Conservation (phyloP, 2,113 vertebrate species). For the Uria lomvia region DNA sequence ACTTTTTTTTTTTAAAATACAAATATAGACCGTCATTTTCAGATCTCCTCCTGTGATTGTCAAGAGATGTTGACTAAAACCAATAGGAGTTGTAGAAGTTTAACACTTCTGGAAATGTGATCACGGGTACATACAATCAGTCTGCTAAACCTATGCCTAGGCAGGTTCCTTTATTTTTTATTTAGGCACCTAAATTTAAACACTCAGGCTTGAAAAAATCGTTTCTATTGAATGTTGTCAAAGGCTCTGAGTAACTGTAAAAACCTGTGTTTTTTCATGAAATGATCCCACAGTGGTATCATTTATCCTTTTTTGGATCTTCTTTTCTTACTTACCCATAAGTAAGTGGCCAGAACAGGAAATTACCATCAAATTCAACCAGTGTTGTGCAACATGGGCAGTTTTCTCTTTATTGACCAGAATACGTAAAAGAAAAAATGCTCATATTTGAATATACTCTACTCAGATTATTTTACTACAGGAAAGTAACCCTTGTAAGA, state of each 20-base stretch:
- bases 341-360: background rate
- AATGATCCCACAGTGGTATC: background rate
- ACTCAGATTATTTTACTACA: background rate
- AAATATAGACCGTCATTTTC: background rate
- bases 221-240: background rate
- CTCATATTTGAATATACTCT: background rate
- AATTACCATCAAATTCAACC: background rate
- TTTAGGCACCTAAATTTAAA: background rate
- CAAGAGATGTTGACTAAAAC: background rate
- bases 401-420: background rate
- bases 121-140: background rate
- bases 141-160: background rate
- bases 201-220: background rate
- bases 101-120: background rate
- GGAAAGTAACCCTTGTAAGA: background rate
- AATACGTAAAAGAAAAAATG: background rate
- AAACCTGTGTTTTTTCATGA: background rate
- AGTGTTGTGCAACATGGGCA: background rate
- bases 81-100: background rate
- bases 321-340: background rate
- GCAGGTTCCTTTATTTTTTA: background rate
- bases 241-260: background rate
- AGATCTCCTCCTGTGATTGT: background rate
- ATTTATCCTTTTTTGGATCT: background rate
- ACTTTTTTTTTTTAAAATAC: background rate